Evolutionary conservation across 2,888 invertebrate species (phyloP).

Genomic region (Julus scandinavius): DNA sequence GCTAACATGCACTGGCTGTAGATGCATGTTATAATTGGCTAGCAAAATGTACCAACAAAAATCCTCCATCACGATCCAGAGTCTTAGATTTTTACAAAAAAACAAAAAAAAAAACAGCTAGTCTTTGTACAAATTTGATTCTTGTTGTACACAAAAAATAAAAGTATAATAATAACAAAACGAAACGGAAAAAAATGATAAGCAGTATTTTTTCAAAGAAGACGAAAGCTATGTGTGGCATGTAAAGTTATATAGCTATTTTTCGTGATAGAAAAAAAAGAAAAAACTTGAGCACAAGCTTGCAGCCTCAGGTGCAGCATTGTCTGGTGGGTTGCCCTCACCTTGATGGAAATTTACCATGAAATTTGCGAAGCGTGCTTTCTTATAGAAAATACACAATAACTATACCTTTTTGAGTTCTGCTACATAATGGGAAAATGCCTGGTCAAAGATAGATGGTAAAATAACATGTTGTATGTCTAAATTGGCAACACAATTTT

Average conservation of each 20-base stretch:
- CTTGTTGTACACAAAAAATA: not conserved
- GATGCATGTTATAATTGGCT: no score
- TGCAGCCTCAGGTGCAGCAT: slow-evolving; percentile 33
- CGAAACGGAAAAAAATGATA: not conserved
- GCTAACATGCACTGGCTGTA: no score
- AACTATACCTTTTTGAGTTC: slow-evolving; percentile 15
- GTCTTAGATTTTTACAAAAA: not conserved
- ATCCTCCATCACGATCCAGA: not conserved
- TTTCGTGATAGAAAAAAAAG: not conserved
- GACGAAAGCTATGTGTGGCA: slow-evolving; percentile 34
- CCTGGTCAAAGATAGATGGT: not conserved
- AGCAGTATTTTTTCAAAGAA: slow-evolving; percentile 24
- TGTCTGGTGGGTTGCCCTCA: not conserved
- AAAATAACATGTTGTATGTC: not conserved
- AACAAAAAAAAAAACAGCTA: not conserved
- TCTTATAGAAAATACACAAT: not conserved
- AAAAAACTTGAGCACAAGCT: slow-evolving; percentile 7
- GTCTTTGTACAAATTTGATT: not conserved
- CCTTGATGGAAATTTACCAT: slow-evolving; percentile 36
- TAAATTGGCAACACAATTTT: not conserved
- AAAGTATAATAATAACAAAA: not conserved
- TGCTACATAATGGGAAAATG: slow-evolving; percentile 20
- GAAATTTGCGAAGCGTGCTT: slow-evolving; percentile 36
- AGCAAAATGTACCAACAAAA: not conserved
- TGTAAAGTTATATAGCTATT: slow-evolving; percentile 36